phyloP scores from a whole-genome alignment of 2,113 vertebrate genomes.

The Glaucomys volans region DNA sequence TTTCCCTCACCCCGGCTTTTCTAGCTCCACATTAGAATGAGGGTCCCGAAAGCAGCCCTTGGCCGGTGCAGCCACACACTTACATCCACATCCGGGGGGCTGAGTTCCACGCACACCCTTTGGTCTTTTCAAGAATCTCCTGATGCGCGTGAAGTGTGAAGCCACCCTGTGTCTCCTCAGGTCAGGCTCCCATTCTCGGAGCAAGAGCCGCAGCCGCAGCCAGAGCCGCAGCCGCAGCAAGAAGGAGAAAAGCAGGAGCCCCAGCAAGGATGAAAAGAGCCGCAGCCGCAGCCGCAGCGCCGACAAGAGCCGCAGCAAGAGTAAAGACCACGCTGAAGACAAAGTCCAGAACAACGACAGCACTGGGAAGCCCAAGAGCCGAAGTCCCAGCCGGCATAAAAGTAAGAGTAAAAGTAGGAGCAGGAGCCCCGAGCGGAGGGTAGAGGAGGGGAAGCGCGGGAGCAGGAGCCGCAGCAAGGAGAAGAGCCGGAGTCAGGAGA shows the following conservation, averaged over 20 bases:
- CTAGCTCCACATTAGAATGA: not conserved
- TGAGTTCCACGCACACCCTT: not conserved
- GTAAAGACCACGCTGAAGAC: slow-evolving; percentile 85
- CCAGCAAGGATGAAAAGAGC: slow-evolving; percentile 88
- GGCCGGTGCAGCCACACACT: rapidly evolving
- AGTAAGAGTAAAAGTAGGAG: slow-evolving; percentile 87
- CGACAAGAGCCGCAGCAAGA: slow-evolving; percentile 87
- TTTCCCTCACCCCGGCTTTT: not conserved
- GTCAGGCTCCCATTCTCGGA: slow-evolving; percentile 92
- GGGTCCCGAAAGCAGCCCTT: not conserved
- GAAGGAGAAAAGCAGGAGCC: slow-evolving; percentile 92
- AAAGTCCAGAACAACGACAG: slow-evolving; percentile 84
- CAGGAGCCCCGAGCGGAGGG: slow-evolving; percentile 81
- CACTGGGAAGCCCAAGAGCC: slow-evolving; percentile 83
- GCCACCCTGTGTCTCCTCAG: slow-evolving; percentile 81
- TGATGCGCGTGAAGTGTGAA: rapidly evolving
- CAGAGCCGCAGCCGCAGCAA: slow-evolving; percentile 88
- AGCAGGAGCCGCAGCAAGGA: slow-evolving; percentile 80
- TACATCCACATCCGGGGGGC: rapidly evolving
- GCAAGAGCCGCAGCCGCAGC: slow-evolving; percentile 90
- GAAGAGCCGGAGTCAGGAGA: slow-evolving; percentile 85
- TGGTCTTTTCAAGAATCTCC: not conserved
- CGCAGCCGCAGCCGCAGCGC: slow-evolving; percentile 88
- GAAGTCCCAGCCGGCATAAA: slow-evolving; percentile 86
- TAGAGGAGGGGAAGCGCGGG: slow-evolving; percentile 83